Conservation (phyloP, 2,113 vertebrate species). For the Martes martes region DNA sequence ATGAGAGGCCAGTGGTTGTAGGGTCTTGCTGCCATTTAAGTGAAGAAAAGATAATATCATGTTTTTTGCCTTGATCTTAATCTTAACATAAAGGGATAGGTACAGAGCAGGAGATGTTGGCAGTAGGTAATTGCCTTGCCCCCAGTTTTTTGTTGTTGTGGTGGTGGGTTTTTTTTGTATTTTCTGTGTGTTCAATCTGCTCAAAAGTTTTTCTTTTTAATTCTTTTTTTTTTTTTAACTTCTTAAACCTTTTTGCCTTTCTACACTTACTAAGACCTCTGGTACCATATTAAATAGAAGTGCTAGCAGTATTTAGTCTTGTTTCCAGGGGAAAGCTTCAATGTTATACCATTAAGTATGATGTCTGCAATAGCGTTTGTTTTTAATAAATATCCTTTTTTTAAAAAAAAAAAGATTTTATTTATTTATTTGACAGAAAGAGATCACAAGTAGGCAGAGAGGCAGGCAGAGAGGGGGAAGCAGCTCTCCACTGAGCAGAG, state of each 20-base stretch:
- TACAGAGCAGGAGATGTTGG: neutral
- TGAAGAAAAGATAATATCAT: neutral
- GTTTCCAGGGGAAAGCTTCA: neutral
- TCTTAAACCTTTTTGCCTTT: neutral
- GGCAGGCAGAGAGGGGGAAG: no score
- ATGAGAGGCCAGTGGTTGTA: neutral
- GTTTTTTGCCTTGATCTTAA: neutral
- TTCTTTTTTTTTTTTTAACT: neutral
- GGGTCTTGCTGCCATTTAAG: neutral
- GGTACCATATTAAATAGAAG: neutral
- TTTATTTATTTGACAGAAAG: no score
- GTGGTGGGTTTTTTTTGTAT: neutral
- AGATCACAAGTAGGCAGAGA: no score
- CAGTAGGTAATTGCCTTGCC: neutral
- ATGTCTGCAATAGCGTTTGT: neutral
- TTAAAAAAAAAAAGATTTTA: no score
- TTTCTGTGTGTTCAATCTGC: neutral
- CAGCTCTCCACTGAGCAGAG: no score
- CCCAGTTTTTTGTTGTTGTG: no score
- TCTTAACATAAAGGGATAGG: neutral
- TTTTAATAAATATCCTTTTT: no score
- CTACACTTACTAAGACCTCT: neutral
- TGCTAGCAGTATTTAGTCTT: neutral
- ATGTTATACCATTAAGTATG: neutral
- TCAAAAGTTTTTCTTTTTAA: neutral